phyloP scores from a whole-genome alignment of 2,113 vertebrate genomes.

The Mus pahari region DNA sequence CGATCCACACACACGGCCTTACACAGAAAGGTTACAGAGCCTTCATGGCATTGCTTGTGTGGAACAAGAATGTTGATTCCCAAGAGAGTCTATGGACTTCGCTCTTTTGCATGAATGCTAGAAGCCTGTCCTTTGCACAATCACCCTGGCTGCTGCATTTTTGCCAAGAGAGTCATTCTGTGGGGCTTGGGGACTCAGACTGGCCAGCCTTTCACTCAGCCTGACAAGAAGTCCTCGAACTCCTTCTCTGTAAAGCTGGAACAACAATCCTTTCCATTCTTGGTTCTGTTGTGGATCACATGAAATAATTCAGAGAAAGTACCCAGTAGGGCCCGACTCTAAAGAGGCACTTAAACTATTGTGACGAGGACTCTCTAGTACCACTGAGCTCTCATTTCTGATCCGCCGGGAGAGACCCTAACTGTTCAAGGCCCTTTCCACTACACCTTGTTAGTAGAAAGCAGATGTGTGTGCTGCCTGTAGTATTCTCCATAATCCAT shows the following conservation, averaged over 20 bases:
- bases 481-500: neutral
- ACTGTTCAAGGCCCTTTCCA: neutral
- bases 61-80: neutral
- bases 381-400: neutral
- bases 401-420: neutral
- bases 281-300: neutral
- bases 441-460: neutral
- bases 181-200: neutral
- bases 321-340: neutral
- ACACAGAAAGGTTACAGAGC: neutral
- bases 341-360: neutral
- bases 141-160: neutral
- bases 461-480: rapidly evolving
- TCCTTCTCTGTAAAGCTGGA: neutral
- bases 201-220: neutral
- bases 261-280: neutral
- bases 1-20: neutral
- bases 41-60: neutral
- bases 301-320: neutral
- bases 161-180: neutral
- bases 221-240: neutral
- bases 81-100: neutral
- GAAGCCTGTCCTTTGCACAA: neutral
- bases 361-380: neutral
- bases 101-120: neutral